Evolutionary conservation across 2,113 vertebrate genomes (phyloP).

Genomic region (Ammodramus savannarum): DNA sequence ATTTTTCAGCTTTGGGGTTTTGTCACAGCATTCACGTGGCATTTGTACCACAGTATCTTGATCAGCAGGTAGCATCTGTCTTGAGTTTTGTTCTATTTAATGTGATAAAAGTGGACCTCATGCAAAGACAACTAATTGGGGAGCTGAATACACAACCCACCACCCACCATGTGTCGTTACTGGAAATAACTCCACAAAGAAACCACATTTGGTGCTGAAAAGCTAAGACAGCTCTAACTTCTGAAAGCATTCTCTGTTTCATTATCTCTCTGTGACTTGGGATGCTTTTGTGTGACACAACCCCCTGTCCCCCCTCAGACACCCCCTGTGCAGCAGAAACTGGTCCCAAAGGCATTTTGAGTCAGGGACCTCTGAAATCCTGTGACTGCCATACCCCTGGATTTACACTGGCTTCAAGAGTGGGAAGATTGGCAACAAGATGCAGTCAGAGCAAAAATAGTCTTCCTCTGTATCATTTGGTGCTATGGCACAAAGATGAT

Average conservation of each 20-base stretch:
- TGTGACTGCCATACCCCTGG: background rate
- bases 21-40: background rate
- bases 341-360: background rate
- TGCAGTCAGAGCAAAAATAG: background rate
- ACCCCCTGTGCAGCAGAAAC: background rate
- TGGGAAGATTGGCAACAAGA: background rate
- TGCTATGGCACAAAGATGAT: background rate
- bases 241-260: background rate
- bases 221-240: background rate
- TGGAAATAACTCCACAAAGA: constrained; percentile 52
- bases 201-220: background rate
- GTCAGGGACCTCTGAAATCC: background rate
- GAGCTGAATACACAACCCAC: constrained; percentile 15
- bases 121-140: constrained; percentile 30
- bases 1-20: background rate
- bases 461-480: background rate
- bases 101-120: constrained; percentile 22
- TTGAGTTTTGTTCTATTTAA: constrained; percentile 35
- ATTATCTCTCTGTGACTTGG: background rate
- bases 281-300: background rate
- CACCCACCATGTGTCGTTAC: constrained; percentile 21
- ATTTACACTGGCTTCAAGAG: background rate
- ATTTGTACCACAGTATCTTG: background rate
- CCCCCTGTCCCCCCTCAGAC: background rate
- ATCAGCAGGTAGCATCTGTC: constrained; percentile 35